Evolutionary conservation across 2,888 invertebrate species (phyloP), one percentile per base, ranked within the genome.

Genomic region (Argyresthia albistria): DNA sequence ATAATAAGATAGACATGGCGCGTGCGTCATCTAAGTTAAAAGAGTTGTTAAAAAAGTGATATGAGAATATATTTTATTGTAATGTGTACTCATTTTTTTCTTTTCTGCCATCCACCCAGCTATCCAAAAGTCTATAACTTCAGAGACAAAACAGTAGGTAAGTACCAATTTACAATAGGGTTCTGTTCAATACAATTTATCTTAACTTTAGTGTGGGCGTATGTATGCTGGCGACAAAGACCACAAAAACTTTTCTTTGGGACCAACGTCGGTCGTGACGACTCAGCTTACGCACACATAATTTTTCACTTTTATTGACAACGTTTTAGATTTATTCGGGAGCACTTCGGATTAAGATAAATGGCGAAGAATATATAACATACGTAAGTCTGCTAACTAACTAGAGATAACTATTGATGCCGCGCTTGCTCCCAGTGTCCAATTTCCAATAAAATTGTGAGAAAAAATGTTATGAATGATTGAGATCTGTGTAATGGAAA

Each of bases 1-100:
- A 91, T 14, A 86, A 90, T 64, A 90, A 89, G 68, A 90, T 92
- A 43, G 91, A 95, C 69, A 94, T 94, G 93, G 80, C 83, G 55
- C 63, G 88, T 64, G 91, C 89, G 57, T 78, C 89, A 52, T 76
- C 82, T 62, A 89, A 90, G 63, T 80, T 94, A 76, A 90, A 92
- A 71, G 80, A 89, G 64, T 71, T 92, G 63, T 83, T 92, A 65
- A 86, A 87, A 67, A 82, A 88, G 70, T 76, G 70, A 77, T 71
- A 67, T n/a, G n/a, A 54, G 56, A 60, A 46, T 39, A 36, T 46
- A 42, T 46, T 47, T 46, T 25, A 25, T 25, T 47, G 52, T 15
- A 50, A 50, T 15, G 46, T 46, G 35, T n/a, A 25, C 8, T 43
- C 9, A 4, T 9, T 15, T 35, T 0, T 43, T 9, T 50, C 11